Base-by-base conservation (phyloP, 35 echinoderm and acorn worm species). In the Apostichopus japonicus region DNA sequence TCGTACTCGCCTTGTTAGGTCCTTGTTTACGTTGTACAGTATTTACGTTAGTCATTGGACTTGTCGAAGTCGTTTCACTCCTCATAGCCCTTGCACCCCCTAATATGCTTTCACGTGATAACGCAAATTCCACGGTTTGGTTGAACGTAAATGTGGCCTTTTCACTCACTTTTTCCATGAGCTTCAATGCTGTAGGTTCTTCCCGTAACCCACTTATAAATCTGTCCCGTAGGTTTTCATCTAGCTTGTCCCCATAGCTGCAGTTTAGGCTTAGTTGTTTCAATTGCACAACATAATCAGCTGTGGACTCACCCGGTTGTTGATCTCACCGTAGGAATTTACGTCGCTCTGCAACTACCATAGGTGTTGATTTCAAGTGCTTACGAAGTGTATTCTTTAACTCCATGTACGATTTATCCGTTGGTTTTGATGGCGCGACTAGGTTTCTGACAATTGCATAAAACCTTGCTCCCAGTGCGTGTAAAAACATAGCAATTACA, bases 321-420 rank as follows among this genome's bases (percentile, higher is more conserved):
- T 91, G 90, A 79, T 91, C 90, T 16, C 77, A 73, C 6, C 52
- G 24, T 23, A 91, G 51, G 77, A 91, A 78, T 77, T 79, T 91
- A 7, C 90, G 51, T 44, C 90, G 33, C 23, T 91, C 90, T 5
- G 72, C 90, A 23, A 91, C 44, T 53, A 91, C 90, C 73, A 91
- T 57, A 53, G 90, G 90, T 79, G 90, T 91, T 15, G 23, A 57
- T 77, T 91, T 91, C 89, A 77, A 79, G 44, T 91, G 72, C 21
- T 55, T 77, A 54, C 89, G 73, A 17, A 91, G 72, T 54, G 56
- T 27, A 17, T 0, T 54, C 15, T 91, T 91, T 16, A 91, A 54
- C 6, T 79, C 72, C 17, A 5, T 15, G 54, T 91, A 91, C 9
- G 24, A 5, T 73, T 91, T 91, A 5, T 78, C 25, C 11, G 24